These are phyloP conservation scores for Etheostoma perlongum DNA, from an alignment of 2,797 vertebrate species.

Conservation along the genomic window DNA sequence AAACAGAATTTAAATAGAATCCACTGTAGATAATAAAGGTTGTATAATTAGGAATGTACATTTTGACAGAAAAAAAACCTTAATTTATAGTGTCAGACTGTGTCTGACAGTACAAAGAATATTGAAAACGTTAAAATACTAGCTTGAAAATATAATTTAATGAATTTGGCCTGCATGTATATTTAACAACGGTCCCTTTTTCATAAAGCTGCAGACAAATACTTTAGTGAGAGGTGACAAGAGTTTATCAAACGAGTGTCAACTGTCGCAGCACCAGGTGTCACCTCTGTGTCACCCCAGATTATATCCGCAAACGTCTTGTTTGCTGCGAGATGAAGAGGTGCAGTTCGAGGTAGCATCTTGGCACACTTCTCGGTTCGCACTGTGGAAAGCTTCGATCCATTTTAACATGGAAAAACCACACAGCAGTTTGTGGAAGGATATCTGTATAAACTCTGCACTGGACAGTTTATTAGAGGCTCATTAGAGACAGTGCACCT, in stretches of 20 bases:
- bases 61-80: slow-evolving; percentile 42
- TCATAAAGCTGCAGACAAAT: slow-evolving; percentile 38
- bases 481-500: slow-evolving; percentile 48
- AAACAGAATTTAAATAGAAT: slow-evolving; percentile 74
- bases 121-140: slow-evolving; percentile 53
- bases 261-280: slow-evolving; percentile 64
- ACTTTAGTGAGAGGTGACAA: slow-evolving; percentile 36
- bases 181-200: slow-evolving; percentile 70
- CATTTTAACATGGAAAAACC: slow-evolving; percentile 24
- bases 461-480: slow-evolving; percentile 42
- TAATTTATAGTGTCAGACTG: slow-evolving; percentile 47
- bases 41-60: slow-evolving; percentile 66
- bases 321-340: slow-evolving; percentile 83
- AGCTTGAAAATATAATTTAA: slow-evolving; percentile 63
- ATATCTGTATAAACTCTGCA: slow-evolving; percentile 32
- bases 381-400: slow-evolving; percentile 35
- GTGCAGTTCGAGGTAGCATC: slow-evolving; percentile 88
- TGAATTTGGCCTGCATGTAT: slow-evolving; percentile 43
- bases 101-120: slow-evolving; percentile 49
- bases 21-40: slow-evolving; percentile 57
- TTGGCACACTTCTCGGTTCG: slow-evolving; percentile 55
- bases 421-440: slow-evolving; percentile 57
- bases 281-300: slow-evolving; percentile 56
- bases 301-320: slow-evolving; percentile 81
- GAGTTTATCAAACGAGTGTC: slow-evolving; percentile 39